A percentile compares a stretch with the other conserved stretches of the same genome.
Evolutionary conservation across 1,140 invertebrate species (phyloP).

Genomic region (Dolichoris vasculosae): DNA sequence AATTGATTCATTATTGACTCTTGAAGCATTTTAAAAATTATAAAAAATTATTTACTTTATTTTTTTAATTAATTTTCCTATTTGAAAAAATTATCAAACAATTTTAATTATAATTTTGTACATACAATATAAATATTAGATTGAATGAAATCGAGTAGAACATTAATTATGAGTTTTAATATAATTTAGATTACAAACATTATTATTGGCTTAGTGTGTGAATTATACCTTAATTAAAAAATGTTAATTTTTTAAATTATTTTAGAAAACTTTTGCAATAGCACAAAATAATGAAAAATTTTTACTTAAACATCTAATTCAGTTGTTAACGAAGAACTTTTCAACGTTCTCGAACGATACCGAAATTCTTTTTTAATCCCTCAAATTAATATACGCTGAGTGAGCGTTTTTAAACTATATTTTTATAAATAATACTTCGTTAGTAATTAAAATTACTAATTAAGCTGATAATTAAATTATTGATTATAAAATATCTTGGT

Average conservation of each 20-base stretch:
- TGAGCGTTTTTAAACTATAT: constrained; percentile 4
- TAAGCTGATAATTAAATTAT: constrained; percentile 37
- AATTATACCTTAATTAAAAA: too few species aligned
- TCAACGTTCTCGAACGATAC: background rate
- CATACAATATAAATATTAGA: too few species aligned
- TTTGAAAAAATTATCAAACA: too few species aligned
- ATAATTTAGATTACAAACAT: too few species aligned
- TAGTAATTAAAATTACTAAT: constrained; percentile 43
- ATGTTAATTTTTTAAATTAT: background rate
- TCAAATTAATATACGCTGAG: background rate
- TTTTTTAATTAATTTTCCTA: background rate
- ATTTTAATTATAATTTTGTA: background rate
- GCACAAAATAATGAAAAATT: background rate
- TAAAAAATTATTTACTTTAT: background rate
- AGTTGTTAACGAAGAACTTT: background rate
- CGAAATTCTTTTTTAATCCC: constrained; percentile 23
- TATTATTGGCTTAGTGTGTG: too few species aligned
- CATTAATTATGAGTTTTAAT: too few species aligned
- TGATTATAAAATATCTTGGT: background rate
- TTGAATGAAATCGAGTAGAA: background rate
- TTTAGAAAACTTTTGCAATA: background rate
- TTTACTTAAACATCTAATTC: constrained; percentile 11
- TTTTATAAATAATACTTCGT: constrained; percentile 24
- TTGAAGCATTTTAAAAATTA: background rate
- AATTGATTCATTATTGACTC: background rate